Conservation (phyloP, 2,113 vertebrate species). For the Zingel zingel region DNA sequence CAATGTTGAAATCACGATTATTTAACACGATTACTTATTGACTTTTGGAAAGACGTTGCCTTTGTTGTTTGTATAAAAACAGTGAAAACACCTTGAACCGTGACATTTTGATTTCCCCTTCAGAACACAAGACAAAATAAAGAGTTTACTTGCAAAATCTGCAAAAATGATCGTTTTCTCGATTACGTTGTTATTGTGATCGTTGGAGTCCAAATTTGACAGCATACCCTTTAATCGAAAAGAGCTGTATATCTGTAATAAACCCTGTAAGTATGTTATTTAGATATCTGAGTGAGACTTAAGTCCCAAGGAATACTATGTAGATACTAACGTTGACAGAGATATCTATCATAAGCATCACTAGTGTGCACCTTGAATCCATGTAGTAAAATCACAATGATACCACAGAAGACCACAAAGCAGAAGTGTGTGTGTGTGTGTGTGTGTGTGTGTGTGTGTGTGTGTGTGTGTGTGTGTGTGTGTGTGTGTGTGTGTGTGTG, state of each 20-base stretch:
- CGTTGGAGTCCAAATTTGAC: too few species aligned
- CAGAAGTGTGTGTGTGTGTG: background rate
- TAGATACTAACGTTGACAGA: constrained; percentile 19
- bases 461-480: background rate
- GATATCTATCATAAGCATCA: constrained; percentile 14
- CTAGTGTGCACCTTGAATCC: constrained; percentile 22
- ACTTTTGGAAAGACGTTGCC: too few species aligned
- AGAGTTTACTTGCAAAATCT: too few species aligned
- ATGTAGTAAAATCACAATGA: constrained; percentile 13
- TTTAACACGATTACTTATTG: too few species aligned
- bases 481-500: background rate
- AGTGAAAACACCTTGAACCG: too few species aligned
- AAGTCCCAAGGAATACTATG: background rate
- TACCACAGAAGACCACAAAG: too few species aligned
- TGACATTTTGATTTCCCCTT: too few species aligned
- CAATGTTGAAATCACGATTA: too few species aligned
- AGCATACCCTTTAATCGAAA: background rate
- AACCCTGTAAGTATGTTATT: background rate
- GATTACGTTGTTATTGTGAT: too few species aligned
- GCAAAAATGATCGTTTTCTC: too few species aligned
- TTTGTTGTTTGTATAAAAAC: too few species aligned
- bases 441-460: constrained; percentile 18
- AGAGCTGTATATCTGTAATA: background rate
- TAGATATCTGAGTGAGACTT: background rate
- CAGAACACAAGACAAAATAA: too few species aligned